These are phyloP conservation scores for Uropsilus gracilis DNA, from an alignment of 2,113 vertebrate species.

Conservation along the genomic window DNA sequence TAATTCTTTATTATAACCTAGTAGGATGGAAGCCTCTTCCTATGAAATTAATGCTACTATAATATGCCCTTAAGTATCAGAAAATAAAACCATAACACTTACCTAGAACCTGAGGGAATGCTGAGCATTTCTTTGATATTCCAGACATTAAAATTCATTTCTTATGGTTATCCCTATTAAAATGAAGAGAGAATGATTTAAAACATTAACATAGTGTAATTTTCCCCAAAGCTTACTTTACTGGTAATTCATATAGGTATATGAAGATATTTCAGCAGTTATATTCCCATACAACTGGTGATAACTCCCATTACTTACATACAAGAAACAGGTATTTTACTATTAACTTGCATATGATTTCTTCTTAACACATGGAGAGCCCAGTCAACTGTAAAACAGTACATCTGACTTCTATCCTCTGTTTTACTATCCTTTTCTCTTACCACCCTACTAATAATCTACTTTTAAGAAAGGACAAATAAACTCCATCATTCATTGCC, in stretches of 20 bases:
- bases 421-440: not conserved
- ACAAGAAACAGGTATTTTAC: not conserved
- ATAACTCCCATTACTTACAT: conserved; percentile 26
- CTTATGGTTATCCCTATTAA: conserved; percentile 53
- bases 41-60: not conserved
- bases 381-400: not conserved
- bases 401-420: not conserved
- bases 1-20: not conserved
- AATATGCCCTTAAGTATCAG: conserved; percentile 30
- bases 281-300: not conserved
- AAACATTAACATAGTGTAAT: not conserved
- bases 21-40: not conserved
- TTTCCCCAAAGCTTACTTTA: conserved; percentile 34
- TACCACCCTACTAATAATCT: not conserved
- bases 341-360: not conserved
- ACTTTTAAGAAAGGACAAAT: conserved; percentile 22
- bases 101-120: conserved; percentile 88
- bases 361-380: not conserved
- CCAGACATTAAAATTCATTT: conserved; percentile 92
- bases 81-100: conserved; percentile 62
- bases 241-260: conserved; percentile 23
- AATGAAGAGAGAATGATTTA: conserved; percentile 62
- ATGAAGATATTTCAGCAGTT: conserved; percentile 15
- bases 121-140: conserved; percentile 94
- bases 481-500: not conserved